Evolutionary conservation across 2,113 vertebrate species (phyloP).

Genomic region (Hucho hucho): DNA sequence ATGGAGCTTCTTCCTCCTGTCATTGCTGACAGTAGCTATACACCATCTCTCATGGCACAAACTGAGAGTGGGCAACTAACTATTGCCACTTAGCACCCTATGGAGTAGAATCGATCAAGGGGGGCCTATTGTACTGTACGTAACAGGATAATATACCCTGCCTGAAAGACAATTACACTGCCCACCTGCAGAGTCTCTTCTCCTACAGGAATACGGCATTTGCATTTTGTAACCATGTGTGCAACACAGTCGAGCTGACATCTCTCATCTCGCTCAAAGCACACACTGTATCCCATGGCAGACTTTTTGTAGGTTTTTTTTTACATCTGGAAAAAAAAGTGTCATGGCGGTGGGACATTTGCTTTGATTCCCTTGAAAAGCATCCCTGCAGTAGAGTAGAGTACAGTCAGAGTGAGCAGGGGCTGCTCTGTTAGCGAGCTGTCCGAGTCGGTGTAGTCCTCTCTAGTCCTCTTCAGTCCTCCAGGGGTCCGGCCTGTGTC

Average conservation of each 20-base stretch:
- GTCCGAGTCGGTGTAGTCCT: neutral
- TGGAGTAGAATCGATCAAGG: neutral
- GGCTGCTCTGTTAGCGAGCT: neutral
- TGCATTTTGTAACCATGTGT: neutral
- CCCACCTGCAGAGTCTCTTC: neutral
- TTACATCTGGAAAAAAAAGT: neutral
- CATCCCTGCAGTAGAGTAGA: neutral
- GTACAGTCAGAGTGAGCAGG: too few relatives aligned
- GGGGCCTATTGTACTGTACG: conserved; percentile 3
- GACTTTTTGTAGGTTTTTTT: too few relatives aligned
- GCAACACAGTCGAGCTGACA: neutral
- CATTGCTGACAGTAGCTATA: neutral
- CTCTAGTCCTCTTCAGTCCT: neutral
- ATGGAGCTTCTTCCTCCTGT: neutral
- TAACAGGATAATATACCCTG: neutral
- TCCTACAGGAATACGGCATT: neutral
- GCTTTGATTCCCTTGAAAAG: neutral
- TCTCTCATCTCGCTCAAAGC: neutral
- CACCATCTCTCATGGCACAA: too few relatives aligned
- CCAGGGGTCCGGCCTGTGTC: neutral
- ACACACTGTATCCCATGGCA: neutral
- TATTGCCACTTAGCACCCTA: neutral
- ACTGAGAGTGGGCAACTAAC: too few relatives aligned
- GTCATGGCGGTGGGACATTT: neutral
- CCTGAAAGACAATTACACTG: neutral